These are phyloP conservation scores for Drosophila nikananu DNA, from an alignment of 1,140 invertebrate species.

Conservation along the genomic window DNA sequence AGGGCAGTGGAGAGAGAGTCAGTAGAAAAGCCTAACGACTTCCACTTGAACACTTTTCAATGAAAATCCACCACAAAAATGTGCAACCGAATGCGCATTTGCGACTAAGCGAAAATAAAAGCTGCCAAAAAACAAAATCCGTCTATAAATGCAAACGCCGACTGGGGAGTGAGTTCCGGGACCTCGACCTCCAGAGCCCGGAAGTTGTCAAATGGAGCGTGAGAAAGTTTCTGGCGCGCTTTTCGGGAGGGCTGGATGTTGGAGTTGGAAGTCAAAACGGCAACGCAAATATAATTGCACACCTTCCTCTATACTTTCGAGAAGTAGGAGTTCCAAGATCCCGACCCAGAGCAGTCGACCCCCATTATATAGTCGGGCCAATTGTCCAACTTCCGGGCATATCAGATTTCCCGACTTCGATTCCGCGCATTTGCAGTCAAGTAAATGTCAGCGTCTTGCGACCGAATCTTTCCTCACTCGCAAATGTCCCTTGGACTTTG, in stretches of 20 bases:
- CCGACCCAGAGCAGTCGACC: constrained; percentile 24
- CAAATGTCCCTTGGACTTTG: constrained; percentile 42
- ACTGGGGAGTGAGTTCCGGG: constrained; percentile 20
- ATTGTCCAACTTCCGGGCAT: constrained; percentile 77
- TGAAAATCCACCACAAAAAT: constrained; percentile 72
- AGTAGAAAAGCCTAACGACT: constrained; percentile 75
- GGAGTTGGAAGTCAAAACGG: constrained; percentile 60
- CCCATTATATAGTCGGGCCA: constrained; percentile 57
- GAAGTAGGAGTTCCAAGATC: constrained; percentile 56
- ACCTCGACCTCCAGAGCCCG: constrained; percentile 34
- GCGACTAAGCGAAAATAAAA: constrained; percentile 53
- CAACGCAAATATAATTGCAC: constrained; percentile 67
- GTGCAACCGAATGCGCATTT: constrained; percentile 81
- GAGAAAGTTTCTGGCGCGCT: constrained; percentile 80
- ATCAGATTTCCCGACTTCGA: constrained; percentile 65
- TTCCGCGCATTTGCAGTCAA: constrained; percentile 65
- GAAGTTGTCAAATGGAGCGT: constrained; percentile 73
- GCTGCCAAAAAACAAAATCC: constrained; percentile 40
- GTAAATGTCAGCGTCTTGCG: constrained; percentile 70
- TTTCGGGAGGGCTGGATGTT: constrained; percentile 50
- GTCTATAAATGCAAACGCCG: constrained; percentile 30
- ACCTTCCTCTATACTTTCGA: constrained; percentile 40
- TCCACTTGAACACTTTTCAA: constrained; percentile 81
- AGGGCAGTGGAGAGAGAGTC: constrained; percentile 13
- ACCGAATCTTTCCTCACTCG: constrained; percentile 30